Evolutionary conservation across 2,113 vertebrate species (phyloP), one percentile per base, ranked within the genome.

Genomic region (Corydoras sp.): DNA sequence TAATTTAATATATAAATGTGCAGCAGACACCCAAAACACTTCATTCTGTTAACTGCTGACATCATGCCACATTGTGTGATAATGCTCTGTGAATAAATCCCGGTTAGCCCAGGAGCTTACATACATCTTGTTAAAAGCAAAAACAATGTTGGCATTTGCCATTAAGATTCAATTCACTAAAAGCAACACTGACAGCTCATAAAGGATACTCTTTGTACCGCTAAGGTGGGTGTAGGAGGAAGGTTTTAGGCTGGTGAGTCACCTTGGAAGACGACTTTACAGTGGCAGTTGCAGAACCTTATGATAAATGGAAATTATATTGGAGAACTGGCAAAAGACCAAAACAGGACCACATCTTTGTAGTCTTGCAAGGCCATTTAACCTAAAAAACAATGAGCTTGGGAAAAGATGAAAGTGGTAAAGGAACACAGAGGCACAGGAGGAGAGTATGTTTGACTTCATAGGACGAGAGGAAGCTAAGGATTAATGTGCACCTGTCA

Each of bases 281-380:
- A 55, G 50, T 31, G 30, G 67, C 12, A 56, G 64, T 67, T 48
- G 74, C 32, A 79, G 71, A 56, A 72, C 69, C 51, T 73, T 35
- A 81, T 77, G 72, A 82, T 81, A 71, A 80, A 78, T 49, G 30
- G 55, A 78, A 72, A 82, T 84, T 83, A 68, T 76, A 81, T 81
- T 81, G 74, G 80, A 76, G 73, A 80, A 68, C 55, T 70, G 76
- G 77, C 77, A 55, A 55, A 49, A 4, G 54, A 62, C 79, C 80
- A 84, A 69, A 71, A 14, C 11, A 69, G 55, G 67, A 60, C 62
- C 60, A 58, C 18, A 18, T 58, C 70, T 81, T 86, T 77, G 75
- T 83, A 71, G 68, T 43, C 76, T 43, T 18, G 9, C 9, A 49
- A 68, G 65, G 68, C 75, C 62, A 76, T 82, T 72, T 80, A 55